Conservation (phyloP, 2,888 invertebrate genomes). For the Gastracanthus pulcherrimus region DNA sequence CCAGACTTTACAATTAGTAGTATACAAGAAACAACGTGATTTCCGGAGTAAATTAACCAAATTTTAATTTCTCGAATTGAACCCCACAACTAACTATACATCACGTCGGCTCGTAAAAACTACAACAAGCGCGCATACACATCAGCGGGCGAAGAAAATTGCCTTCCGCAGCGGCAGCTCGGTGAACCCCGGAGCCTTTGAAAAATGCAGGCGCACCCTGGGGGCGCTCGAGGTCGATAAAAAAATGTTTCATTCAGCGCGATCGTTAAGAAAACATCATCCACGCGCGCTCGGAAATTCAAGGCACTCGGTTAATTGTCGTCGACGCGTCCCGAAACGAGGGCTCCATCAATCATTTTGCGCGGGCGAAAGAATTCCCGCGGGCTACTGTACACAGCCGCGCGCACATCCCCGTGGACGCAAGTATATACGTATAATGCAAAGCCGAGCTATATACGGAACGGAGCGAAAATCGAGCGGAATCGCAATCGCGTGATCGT, state of each 20-base stretch:
- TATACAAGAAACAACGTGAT: too few species aligned
- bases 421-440: neutral
- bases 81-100: too few species aligned
- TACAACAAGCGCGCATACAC: neutral
- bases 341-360: neutral
- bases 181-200: too few species aligned
- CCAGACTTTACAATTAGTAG: too few species aligned
- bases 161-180: neutral
- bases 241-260: neutral
- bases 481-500: neutral
- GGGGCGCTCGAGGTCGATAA: neutral
- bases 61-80: too few species aligned
- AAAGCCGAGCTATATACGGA: neutral
- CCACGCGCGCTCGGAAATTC: neutral
- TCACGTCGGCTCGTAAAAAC: too few species aligned
- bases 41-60: too few species aligned
- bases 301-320: neutral
- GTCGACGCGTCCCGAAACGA: neutral
- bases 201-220: neutral
- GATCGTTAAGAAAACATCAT: neutral
- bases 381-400: neutral
- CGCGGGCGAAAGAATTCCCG: neutral
- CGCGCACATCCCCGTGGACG: neutral
- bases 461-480: neutral
- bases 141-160: neutral